phyloP scores from a whole-genome alignment of 2,113 vertebrate genomes.

The Leiothrix lutea region DNA sequence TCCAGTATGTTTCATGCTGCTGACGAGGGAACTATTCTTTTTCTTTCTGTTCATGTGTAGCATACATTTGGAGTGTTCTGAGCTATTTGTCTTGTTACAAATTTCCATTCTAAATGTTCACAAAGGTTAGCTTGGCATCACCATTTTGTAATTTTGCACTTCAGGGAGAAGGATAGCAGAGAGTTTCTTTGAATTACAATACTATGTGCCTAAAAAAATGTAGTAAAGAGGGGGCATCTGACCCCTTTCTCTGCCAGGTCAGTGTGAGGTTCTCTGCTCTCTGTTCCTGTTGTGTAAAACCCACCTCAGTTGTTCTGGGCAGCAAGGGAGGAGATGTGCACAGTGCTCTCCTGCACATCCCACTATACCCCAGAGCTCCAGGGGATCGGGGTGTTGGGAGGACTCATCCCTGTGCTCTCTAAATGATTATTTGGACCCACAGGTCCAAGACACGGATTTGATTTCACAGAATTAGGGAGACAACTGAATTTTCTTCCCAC shows the following conservation, averaged over 20 bases:
- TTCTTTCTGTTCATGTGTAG: background rate
- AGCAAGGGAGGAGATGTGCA: background rate
- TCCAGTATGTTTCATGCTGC: background rate
- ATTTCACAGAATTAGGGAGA: background rate
- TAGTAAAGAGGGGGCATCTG: background rate
- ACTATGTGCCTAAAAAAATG: background rate
- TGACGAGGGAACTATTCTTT: background rate
- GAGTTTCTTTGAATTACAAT: background rate
- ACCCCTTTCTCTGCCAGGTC: background rate
- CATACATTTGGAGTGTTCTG: background rate
- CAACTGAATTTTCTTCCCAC: background rate
- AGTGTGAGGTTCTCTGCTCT: background rate
- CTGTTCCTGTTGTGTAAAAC: background rate
- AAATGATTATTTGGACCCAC: background rate
- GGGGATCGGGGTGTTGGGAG: rapidly evolving
- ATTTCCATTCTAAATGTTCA: background rate
- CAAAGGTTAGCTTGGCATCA: background rate
- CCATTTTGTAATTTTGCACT: background rate
- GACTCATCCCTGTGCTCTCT: background rate
- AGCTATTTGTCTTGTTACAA: background rate
- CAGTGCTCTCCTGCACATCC: background rate
- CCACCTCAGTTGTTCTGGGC: rapidly evolving
- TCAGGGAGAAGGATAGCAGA: background rate
- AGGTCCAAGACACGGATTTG: background rate
- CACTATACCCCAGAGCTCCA: background rate